Evolutionary conservation across 2,113 vertebrate species (phyloP).

Genomic region (Mobula birostris): DNA sequence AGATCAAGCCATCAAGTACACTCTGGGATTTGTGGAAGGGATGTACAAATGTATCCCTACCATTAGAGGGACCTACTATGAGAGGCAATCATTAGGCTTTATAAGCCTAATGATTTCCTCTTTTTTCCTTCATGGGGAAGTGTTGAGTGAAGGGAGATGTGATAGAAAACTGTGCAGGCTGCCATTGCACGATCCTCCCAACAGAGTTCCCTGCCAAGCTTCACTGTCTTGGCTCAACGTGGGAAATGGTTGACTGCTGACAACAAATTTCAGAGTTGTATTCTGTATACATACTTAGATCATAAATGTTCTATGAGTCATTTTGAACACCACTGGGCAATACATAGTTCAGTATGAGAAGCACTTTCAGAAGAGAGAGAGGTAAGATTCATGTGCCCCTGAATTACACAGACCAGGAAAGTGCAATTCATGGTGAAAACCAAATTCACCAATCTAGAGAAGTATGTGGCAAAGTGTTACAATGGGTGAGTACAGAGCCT

Average conservation of each 20-base stretch:
- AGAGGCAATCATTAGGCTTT: too few relatives aligned
- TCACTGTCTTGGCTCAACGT: neutral
- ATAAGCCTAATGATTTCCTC: too few relatives aligned
- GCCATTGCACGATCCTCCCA: neutral
- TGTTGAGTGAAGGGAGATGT: too few relatives aligned
- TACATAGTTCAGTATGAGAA: neutral
- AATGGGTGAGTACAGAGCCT: neutral
- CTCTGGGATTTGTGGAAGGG: neutral
- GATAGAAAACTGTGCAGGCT: too few relatives aligned
- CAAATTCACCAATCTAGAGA: neutral
- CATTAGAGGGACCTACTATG: too few relatives aligned
- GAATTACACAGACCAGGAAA: neutral
- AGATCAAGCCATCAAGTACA: neutral
- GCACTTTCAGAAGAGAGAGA: neutral
- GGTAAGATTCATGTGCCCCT: neutral
- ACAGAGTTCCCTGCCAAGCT: neutral
- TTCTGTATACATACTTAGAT: too few relatives aligned
- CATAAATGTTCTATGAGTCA: too few relatives aligned
- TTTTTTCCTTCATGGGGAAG: too few relatives aligned
- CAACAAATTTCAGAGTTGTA: too few relatives aligned
- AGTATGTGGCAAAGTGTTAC: neutral
- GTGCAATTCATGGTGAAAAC: neutral
- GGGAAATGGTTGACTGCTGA: neutral
- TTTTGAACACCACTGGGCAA: neutral
- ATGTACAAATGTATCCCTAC: neutral